Base-by-base conservation (phyloP, 92 coral and sea anemone genomes). In the Umimayanthus kanabou region DNA sequence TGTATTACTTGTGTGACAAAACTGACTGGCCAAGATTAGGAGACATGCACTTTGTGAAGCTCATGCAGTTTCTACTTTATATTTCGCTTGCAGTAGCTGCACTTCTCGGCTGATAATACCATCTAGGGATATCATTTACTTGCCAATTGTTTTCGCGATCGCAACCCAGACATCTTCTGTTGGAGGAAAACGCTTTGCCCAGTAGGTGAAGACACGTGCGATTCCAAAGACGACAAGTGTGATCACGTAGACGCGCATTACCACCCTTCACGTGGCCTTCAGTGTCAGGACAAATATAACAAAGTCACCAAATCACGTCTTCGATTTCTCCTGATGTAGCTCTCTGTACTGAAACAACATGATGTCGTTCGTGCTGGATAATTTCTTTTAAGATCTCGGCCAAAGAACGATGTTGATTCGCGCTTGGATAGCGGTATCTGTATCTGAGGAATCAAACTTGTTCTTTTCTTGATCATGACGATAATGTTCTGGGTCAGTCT, bases 221-320 rank as follows among this genome's bases (percentile, higher is more conserved):
- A 30, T 33, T 50, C 53, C 90, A 88, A 28, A 66, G 14, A 8
- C 82, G 81, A 45, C 90, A 88, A 28, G 28, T 66, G 70, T 88
- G 86, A 45, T 88, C n/a, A n/a, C n/a, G 90, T 14, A 84, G 40
- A 45, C 42, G 39, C 57, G 81, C 90, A 5, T 80, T 84, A 1
- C 90, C 85, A 18, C 90, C 90, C 43, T 78, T 88, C 15, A 84
- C 90, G 57, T 14, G 29, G 7, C 86, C 86, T 69, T 66, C 39
- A 20, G 25, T 53, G 1, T 33, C 85, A 0, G 90, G 86, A 10
- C 71, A 47, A 70, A 88, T 55, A 39, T 39, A 88, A 39, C 40
- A 16, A 15, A 86, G 90, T 50, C 90, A 88, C 90, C 90, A 88
- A 22, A 88, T 4, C 39, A 88, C 90, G 53, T 88, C 90, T n/a